Conservation (phyloP, 2,113 vertebrate species). For the Ivindomyrus marchei region DNA sequence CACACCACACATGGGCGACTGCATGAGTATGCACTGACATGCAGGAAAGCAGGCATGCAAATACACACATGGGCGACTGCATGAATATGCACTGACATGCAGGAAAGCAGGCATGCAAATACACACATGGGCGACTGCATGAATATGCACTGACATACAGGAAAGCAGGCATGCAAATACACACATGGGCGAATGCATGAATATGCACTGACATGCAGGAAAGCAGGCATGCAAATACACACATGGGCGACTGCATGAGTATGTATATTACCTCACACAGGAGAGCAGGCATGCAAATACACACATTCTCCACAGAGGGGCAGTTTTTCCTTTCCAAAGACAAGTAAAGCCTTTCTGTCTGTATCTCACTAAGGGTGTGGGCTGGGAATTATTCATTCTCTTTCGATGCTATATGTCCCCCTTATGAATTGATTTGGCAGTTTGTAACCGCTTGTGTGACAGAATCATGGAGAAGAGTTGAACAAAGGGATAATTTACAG, state of each 20-base stretch:
- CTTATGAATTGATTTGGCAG: background rate
- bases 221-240: too few relatives aligned
- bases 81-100: background rate
- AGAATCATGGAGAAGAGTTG: background rate
- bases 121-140: background rate
- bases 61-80: background rate
- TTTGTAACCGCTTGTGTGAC: background rate
- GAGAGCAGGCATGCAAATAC: background rate
- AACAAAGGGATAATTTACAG: background rate
- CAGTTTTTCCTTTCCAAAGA: background rate
- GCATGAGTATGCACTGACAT: too few relatives aligned
- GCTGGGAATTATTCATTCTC: background rate
- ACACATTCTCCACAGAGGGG: background rate
- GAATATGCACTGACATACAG: background rate
- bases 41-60: too few relatives aligned
- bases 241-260: background rate
- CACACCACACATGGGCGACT: background rate
- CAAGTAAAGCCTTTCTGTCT: background rate
- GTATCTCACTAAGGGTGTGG: background rate
- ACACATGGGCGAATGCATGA: too few relatives aligned
- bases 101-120: background rate
- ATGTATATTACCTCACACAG: background rate
- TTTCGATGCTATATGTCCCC: background rate
- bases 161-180: too few relatives aligned
- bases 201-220: too few relatives aligned